Conservation (phyloP, 2,797 vertebrate genomes). For the Argya squamiceps region DNA sequence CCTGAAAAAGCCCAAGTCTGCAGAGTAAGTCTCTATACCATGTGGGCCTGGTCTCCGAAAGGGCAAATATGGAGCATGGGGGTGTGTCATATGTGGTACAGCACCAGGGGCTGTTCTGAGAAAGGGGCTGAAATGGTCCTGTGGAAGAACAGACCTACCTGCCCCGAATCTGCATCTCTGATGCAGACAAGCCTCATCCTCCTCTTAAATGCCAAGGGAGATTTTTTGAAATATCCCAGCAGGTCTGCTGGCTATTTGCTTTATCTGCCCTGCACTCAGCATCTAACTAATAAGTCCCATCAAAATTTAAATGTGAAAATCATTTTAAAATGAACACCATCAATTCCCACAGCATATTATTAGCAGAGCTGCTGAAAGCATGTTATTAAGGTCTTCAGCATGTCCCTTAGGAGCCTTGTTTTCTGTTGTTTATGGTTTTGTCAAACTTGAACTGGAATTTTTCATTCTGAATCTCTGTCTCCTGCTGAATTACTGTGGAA, state of each 20-base stretch:
- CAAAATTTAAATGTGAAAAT: constrained; percentile 10
- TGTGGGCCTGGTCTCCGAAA: background rate
- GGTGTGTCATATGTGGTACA: rapidly evolving
- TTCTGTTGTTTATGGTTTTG: constrained; percentile 9
- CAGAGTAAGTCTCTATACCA: background rate
- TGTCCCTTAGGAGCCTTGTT: background rate
- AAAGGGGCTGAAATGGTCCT: rapidly evolving
- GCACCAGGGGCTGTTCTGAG: background rate
- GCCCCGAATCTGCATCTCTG: background rate
- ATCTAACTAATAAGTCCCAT: background rate
- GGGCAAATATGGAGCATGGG: rapidly evolving
- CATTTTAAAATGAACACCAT: background rate
- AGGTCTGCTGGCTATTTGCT: background rate
- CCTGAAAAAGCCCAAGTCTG: background rate
- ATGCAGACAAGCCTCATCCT: background rate
- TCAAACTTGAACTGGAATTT: background rate
- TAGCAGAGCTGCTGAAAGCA: background rate
- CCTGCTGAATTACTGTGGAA: background rate
- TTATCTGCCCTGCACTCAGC: background rate
- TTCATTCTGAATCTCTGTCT: background rate
- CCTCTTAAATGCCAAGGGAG: background rate
- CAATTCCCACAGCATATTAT: background rate
- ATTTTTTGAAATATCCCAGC: background rate
- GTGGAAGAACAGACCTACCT: background rate
- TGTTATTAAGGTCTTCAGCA: background rate